Evolutionary conservation across 2,113 vertebrate genomes (phyloP).

Genomic region (Oxygymnocypris stewartii): DNA sequence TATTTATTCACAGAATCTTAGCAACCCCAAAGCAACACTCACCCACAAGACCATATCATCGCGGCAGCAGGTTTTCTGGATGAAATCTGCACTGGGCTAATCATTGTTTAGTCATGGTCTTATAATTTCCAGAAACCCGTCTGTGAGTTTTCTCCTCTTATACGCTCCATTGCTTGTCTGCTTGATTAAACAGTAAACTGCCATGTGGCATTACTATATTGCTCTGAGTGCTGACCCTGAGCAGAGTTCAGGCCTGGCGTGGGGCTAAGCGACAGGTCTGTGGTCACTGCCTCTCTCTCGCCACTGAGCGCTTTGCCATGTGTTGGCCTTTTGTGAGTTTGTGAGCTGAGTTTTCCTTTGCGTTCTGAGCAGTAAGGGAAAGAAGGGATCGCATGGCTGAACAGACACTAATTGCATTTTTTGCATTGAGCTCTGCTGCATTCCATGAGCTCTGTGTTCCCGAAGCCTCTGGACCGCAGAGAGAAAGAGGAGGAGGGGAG

Average conservation of each 20-base stretch:
- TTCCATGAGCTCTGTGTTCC: slow-evolving; percentile 46
- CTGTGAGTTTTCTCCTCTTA: slow-evolving; percentile 25
- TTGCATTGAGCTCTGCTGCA: slow-evolving; percentile 54
- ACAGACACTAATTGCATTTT: slow-evolving; percentile 67
- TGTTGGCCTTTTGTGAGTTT: slow-evolving; percentile 67
- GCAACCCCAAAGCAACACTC: slow-evolving; percentile 18
- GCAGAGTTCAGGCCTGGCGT: slow-evolving; percentile 66
- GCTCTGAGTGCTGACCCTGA: slow-evolving; percentile 59
- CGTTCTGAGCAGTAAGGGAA: slow-evolving; percentile 64
- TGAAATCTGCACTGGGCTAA: background rate
- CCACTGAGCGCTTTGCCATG: slow-evolving; percentile 65
- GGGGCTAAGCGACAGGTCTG: slow-evolving; percentile 66
- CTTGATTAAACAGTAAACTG: slow-evolving; percentile 34
- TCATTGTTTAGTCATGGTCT: slow-evolving; percentile 29
- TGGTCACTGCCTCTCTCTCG: slow-evolving; percentile 59
- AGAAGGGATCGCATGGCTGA: slow-evolving; percentile 56
- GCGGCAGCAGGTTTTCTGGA: slow-evolving; percentile 12
- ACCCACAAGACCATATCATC: slow-evolving; percentile 9
- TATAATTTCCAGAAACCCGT: slow-evolving; percentile 13
- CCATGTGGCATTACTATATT: slow-evolving; percentile 32
- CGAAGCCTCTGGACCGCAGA: slow-evolving; percentile 46
- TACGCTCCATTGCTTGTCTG: slow-evolving; percentile 26
- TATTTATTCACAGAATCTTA: background rate
- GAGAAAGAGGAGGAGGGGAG: slow-evolving; percentile 28
- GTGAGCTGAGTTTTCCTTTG: slow-evolving; percentile 60